Evolutionary conservation across 2,888 invertebrate genomes (phyloP), one percentile per base, ranked within the genome.

Genomic region (Aquatica leii): DNA sequence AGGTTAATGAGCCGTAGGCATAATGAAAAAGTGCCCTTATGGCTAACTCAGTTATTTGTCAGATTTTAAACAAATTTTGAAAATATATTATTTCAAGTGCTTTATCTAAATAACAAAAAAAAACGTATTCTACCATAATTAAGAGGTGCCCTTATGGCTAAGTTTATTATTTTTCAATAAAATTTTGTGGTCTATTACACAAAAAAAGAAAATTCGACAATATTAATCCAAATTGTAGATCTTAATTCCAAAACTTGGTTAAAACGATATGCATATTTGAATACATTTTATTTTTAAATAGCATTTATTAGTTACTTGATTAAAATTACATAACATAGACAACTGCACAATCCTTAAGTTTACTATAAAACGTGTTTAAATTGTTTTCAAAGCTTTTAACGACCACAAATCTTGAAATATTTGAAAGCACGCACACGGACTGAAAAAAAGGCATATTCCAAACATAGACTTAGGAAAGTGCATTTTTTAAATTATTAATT

Each of bases 121-220:
- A 37, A 37, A n/a, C 37, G 11, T 37, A 37, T 37, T 37, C 37
- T 2, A 37, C 37, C 37, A 37, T 37, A 37, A 37, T 37, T 9
- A 6, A 37, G 37, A 37, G 11, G 37, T 37, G 37, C 37, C 37
- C 37, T 5, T 2, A 37, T 37, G 37, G 37, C 37, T 37, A 37
- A 37, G 37, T 37, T 37, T 37, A 2, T 37, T 37, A 37, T 37
- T 37, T 37, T 37, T 37, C 5, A 37, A 37, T 37, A n/a, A 37
- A 37, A 37, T 37, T 37, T 37, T 37, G 37, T 37, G 12, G 37
- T 37, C n/a, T 37, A 37, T 37, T 37, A 37, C 37, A 37, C 37
- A 37, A 37, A 37, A 37, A 37, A 12, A 37, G 37, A 37, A 37
- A 37, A 37, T 37, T 37, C n/a, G 37, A 37, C 37, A 37, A 9